phyloP scores from a whole-genome alignment of 2,797 vertebrate genomes.

The Sebastes minor region DNA sequence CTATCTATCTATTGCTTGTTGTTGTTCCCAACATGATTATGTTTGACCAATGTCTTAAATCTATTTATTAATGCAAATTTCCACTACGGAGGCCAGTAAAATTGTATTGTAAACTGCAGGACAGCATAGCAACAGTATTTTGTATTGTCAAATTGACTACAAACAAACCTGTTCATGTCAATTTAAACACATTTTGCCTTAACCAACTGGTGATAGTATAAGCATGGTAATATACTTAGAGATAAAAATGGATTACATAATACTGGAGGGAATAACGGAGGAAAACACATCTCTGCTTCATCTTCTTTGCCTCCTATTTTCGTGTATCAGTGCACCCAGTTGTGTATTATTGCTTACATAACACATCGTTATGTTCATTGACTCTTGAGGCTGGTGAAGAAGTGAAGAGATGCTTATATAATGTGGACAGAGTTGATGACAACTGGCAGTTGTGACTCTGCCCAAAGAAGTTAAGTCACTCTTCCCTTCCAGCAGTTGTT shows the following conservation, averaged over 20 bases:
- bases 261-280: background rate
- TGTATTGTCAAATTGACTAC: background rate
- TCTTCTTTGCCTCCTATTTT: background rate
- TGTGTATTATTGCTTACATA: constrained; percentile 42
- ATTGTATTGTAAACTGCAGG: background rate
- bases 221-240: background rate
- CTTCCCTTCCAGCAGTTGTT: constrained; percentile 61
- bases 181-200: background rate
- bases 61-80: no score
- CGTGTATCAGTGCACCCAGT: background rate
- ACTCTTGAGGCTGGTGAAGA: constrained; percentile 24
- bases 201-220: background rate
- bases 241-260: background rate
- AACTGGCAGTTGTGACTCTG: constrained; percentile 60
- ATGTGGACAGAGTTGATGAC: constrained; percentile 48
- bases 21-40: no score
- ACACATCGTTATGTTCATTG: constrained; percentile 2
- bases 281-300: background rate
- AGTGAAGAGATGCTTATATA: constrained; percentile 47
- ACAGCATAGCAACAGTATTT: background rate
- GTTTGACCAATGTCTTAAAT: no score
- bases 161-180: background rate
- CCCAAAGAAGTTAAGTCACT: constrained; percentile 59
- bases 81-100: background rate
- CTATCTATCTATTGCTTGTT: no score